Base-by-base conservation (phyloP, 2,888 invertebrate genomes). In the Brachynemurus nebulosus region DNA sequence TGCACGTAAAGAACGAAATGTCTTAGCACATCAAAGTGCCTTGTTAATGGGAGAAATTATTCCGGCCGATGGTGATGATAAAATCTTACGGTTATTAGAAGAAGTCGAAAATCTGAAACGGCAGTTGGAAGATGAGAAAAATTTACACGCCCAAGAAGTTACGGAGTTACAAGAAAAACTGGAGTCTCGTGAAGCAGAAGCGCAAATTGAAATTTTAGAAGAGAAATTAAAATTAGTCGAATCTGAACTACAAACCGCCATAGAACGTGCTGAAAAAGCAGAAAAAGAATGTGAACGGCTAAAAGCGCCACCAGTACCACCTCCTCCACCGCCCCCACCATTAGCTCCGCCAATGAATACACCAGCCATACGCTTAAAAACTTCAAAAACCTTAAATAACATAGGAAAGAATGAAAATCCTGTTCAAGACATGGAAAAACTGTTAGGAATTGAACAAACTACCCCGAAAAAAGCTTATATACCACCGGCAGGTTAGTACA, bases 181-280 rank as follows among this genome's bases (percentile, higher is more conserved):
- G 39, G 74, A 79, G 39, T 78, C 79, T 50, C 72, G 72, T 50
- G 76, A 79, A 51, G 71, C 73, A 49, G 78, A 79, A 53, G 73
- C 76, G 0, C 77, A 80, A 55, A 70, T 78, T 11, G 74, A 81
- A 18, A 60, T 80, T 0, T 70, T 80, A 55, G 80, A 81, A 52
- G 81, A 82, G 59, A 78, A 80, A 53, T 67, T 82, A 25, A 74
- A 69, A 55, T 59, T 80, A 1, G 77, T 76, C 0, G 81, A 81
- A 56, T 73, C 76, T n/a, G 81, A 82, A 53, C 67, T 80, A 1
- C 70, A 72, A 50, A 70, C 69, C 50, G 76, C 78, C 0, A 48
- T 70, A 8, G 70, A 74, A 48, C 61, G 80, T 46, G 80, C 79
- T 0, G 78, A 80, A 54, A 65, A 62, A 40, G 72, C 73, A 3